Evolutionary conservation across 2,113 vertebrate genomes (phyloP), one percentile per base, ranked within the genome.

Genomic region (Rhegmatorhina hoffmannsi): DNA sequence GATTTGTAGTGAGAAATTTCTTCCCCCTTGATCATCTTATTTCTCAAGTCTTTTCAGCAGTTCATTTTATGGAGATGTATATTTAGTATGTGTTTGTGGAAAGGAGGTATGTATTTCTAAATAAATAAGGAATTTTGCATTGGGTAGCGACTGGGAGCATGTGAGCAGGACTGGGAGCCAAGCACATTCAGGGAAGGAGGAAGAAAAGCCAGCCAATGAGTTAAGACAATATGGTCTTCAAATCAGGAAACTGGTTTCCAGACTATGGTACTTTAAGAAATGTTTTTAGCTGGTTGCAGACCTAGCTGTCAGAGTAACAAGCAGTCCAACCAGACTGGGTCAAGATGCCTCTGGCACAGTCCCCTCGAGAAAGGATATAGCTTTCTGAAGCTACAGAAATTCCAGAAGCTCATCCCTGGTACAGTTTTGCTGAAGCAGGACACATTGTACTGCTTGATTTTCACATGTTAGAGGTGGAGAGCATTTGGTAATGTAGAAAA

Each of bases 381-480:
- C 84, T 95, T 96, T 95, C 96, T 92, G 94, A 94, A 94, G 24
- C 55, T 72, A 80, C 31, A 95, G 44, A 66, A 84, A 93, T 87
- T 83, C 68, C 85, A 94, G 94, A 93, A 97, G 81, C 78, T 90
- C 34, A 55, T 69, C 47, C 7, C 2, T 52, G 36, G 12, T 60
- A 36, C 0, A 1, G 25, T 69, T 85, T 46, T 1, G 2, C 43
- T 76, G 72, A 91, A 86, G 2, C 0, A 0, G 26, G 70, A 49
- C 29, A n/a, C 25, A 17, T 43, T 82, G 31, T 15, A 28, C 63
- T 92, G 74, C 25, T 46, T 89, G 93, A 94, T 96, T 97, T 97
- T 98, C 75, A 90, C 14, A 91, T 58, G 4, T 96, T 94, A 93
- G 80, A 92, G 81, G 49, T 68, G 73, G 76, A 49, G n/a, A 94